A percentile compares a stretch with the other conserved stretches of the same genome.
Evolutionary conservation across 53 echinoderm and acorn worm genomes (phyloP).

Genomic region (Henricia sp.): DNA sequence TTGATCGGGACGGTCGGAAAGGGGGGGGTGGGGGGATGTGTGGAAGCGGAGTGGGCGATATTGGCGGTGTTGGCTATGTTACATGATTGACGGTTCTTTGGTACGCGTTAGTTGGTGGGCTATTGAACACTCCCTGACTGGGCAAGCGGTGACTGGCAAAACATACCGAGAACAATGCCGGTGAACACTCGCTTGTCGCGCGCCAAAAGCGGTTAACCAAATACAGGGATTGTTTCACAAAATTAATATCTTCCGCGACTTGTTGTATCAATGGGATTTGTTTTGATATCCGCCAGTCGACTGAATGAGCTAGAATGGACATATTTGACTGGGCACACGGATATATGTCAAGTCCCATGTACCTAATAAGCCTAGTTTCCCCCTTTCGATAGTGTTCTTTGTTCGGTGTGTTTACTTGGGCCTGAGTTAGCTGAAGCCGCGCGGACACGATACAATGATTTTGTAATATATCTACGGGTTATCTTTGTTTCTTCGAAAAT

Average conservation of each 20-base stretch:
- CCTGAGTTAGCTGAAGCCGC: background rate
- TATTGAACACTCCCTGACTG: conserved; percentile 23
- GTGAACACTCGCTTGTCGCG: background rate
- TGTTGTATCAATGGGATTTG: conserved; percentile 51
- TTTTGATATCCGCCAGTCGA: conserved; percentile 55
- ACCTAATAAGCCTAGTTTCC: background rate
- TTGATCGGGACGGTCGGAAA: background rate
- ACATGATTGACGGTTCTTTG: conserved; percentile 49
- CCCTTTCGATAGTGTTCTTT: conserved; percentile 18
- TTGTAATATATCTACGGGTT: no score
- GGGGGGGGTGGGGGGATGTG: background rate
- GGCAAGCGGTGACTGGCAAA: conserved; percentile 24
- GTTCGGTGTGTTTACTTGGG: background rate
- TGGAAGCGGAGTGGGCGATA: background rate
- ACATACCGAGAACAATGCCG: conserved; percentile 29
- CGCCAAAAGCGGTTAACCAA: conserved; percentile 60
- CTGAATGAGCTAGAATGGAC: conserved; percentile 48
- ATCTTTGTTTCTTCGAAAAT: background rate
- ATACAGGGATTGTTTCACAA: conserved; percentile 55
- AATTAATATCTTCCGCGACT: conserved; percentile 60
- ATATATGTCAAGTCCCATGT: conserved; percentile 4
- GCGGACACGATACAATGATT: background rate
- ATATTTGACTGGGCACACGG: conserved; percentile 40
- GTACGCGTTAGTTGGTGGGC: conserved; percentile 28
- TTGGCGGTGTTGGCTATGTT: conserved; percentile 6